Percentiles rank a stretch among this genome's conserved stretches.
These are phyloP conservation scores for Hypocryptadius cinnamomeus DNA, from an alignment of 2,113 vertebrate genomes.

Conservation along the genomic window DNA sequence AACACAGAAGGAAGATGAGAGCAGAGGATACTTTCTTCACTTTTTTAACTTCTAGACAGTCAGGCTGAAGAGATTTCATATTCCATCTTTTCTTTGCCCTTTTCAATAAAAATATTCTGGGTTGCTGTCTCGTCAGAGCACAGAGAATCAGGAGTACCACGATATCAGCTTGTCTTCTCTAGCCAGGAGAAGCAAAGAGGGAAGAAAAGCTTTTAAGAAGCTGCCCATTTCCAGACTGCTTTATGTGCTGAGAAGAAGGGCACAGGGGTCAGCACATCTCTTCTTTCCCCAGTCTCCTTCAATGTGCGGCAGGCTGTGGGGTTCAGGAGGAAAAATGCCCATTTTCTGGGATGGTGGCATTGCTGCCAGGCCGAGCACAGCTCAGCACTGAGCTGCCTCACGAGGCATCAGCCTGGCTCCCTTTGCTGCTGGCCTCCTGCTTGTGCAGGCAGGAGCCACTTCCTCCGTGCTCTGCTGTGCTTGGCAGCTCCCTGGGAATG, in stretches of 20 bases:
- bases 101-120: neutral
- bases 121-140: neutral
- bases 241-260: neutral
- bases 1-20: neutral
- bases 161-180: neutral
- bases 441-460: conserved; percentile 8
- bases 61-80: neutral
- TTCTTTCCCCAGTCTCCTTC: neutral
- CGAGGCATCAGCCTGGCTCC: neutral
- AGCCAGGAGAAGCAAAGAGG: neutral
- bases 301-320: neutral
- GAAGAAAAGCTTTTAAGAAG: neutral
- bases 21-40: neutral
- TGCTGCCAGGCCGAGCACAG: neutral
- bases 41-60: neutral
- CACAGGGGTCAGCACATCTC: neutral
- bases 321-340: neutral
- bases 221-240: neutral
- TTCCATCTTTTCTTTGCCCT: neutral
- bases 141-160: neutral
- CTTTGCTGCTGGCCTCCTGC: neutral
- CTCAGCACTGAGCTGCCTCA: neutral
- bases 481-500: conserved; percentile 40
- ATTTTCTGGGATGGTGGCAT: neutral
- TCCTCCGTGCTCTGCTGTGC: conserved; percentile 27